Evolutionary conservation across 2,797 vertebrate genomes (phyloP).

Genomic region (Merluccius polli): DNA sequence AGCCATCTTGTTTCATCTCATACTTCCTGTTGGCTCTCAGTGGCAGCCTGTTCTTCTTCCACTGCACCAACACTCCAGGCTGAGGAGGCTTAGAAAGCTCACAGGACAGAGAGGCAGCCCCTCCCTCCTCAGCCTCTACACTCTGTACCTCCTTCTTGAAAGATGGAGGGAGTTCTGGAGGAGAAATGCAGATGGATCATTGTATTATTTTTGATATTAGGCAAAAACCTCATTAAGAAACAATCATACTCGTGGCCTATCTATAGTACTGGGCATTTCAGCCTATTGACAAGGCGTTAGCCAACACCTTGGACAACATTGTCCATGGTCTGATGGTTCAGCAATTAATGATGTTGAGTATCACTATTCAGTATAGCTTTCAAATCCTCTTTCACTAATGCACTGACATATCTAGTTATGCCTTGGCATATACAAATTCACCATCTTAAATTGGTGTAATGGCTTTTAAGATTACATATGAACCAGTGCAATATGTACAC

Average conservation of each 20-base stretch:
- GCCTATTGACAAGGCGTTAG: background rate
- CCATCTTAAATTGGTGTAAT: background rate
- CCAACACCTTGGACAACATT: background rate
- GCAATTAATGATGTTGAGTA: background rate
- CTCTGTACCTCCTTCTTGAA: slow-evolving; percentile 47
- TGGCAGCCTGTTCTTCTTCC: slow-evolving; percentile 70
- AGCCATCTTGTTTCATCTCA: slow-evolving; percentile 67
- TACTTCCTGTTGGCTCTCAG: slow-evolving; percentile 69
- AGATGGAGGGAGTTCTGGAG: slow-evolving; percentile 34
- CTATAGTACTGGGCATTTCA: background rate
- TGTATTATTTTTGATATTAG: background rate
- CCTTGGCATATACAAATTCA: background rate
- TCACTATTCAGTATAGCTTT: background rate
- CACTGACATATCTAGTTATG: background rate
- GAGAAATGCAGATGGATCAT: background rate
- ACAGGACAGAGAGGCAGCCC: slow-evolving; percentile 63
- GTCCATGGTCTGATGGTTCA: background rate
- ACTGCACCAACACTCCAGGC: slow-evolving; percentile 50
- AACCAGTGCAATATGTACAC: background rate
- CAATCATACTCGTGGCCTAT: background rate
- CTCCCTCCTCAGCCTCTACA: slow-evolving; percentile 57
- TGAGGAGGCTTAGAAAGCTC: slow-evolving; percentile 65
- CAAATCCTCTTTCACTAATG: background rate
- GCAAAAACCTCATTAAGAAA: background rate
- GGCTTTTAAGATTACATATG: background rate